These are phyloP conservation scores for Aphelenchoides fujianensis DNA, from an alignment of 1,140 invertebrate species.

Conservation along the genomic window DNA sequence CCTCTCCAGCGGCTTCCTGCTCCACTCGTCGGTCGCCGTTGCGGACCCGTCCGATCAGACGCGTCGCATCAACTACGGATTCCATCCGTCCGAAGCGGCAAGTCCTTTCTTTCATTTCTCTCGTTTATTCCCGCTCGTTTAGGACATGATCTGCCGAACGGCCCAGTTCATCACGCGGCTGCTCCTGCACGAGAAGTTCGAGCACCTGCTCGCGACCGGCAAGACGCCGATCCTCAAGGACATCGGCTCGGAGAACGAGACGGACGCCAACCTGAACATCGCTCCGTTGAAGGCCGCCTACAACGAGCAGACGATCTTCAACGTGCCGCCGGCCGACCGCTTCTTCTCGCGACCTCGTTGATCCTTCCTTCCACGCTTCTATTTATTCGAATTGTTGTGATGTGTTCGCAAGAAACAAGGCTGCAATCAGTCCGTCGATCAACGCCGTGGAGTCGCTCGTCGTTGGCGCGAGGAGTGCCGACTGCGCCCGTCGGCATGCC, in stretches of 20 bases:
- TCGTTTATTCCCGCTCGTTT: conserved; percentile 30
- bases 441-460: neutral
- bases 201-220: neutral
- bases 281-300: conserved; percentile 18
- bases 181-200: conserved; percentile 71
- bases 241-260: conserved; percentile 12
- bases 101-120: neutral
- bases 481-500: neutral
- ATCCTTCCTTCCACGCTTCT: neutral
- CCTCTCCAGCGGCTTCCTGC: conserved; percentile 84
- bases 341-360: neutral
- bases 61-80: conserved; percentile 81
- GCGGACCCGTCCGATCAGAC: conserved; percentile 88
- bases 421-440: neutral
- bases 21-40: conserved; percentile 89
- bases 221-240: conserved; percentile 1
- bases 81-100: conserved; percentile 85
- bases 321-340: conserved; percentile 1
- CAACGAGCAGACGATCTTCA: neutral
- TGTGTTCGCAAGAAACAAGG: neutral
- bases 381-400: neutral
- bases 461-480: neutral
- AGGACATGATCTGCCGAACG: conserved; percentile 83
- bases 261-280: conserved; percentile 6
- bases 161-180: conserved; percentile 83